phyloP scores from a whole-genome alignment of 2,113 vertebrate genomes.

The Poeciliopsis turrubarensis region DNA sequence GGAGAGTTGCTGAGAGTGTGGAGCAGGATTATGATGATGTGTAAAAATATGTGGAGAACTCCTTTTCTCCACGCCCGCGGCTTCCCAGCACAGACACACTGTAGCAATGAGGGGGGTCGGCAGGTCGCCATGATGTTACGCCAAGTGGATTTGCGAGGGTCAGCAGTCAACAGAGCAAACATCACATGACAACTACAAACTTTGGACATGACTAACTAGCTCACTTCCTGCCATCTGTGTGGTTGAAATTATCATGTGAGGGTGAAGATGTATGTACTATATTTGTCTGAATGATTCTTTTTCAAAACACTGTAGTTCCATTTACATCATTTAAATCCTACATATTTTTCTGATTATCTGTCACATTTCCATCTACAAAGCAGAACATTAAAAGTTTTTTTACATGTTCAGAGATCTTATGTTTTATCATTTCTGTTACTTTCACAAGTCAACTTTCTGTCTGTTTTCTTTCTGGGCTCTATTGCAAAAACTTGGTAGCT shows the following conservation, averaged over 20 bases:
- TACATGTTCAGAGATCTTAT: constrained; percentile 35
- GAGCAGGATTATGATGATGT: constrained; percentile 12
- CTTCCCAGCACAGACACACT: constrained; percentile 1
- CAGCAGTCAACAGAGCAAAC: constrained; percentile 69
- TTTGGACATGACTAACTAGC: constrained; percentile 58
- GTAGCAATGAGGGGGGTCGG: constrained; percentile 29
- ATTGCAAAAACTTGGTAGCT: too few species aligned
- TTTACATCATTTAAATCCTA: background rate
- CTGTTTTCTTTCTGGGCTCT: too few species aligned
- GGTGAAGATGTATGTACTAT: background rate
- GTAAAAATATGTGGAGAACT: constrained; percentile 24
- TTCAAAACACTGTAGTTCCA: background rate
- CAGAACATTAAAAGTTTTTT: constrained; percentile 4
- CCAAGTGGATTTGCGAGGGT: constrained; percentile 62
- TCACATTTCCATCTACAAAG: background rate
- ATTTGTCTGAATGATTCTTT: background rate
- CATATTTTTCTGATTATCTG: background rate
- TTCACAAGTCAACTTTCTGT: too few species aligned
- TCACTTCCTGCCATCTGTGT: constrained; percentile 61
- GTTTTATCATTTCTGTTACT: constrained; percentile 13
- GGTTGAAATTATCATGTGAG: background rate
- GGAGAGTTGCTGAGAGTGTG: constrained; percentile 16
- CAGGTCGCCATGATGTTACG: constrained; percentile 60
- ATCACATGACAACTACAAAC: constrained; percentile 60
- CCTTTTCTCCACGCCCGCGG: constrained; percentile 17